phyloP scores from a whole-genome alignment of 1,140 invertebrate species.

The Pachypeltis micranthus region DNA sequence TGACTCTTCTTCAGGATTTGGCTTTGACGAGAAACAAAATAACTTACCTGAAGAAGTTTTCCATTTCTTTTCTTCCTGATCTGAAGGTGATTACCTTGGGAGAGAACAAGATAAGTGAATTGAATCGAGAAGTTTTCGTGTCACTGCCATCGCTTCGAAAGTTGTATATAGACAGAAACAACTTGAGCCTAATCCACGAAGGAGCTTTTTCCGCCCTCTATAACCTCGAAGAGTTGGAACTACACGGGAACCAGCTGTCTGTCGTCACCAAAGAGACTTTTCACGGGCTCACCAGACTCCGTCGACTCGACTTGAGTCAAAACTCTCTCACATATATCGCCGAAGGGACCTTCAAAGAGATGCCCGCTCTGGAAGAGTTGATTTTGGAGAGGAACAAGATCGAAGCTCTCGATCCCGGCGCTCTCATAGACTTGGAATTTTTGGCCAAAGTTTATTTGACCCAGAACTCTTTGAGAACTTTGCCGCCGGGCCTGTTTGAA shows the following conservation, averaged over 20 bases:
- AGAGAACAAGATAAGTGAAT: constrained; percentile 55
- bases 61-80: constrained; percentile 53
- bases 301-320: constrained; percentile 49
- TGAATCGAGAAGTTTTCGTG: constrained; percentile 54
- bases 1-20: constrained; percentile 51
- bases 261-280: constrained; percentile 56
- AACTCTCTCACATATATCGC: constrained; percentile 59
- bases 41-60: constrained; percentile 44
- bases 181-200: constrained; percentile 56
- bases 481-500: constrained; percentile 50
- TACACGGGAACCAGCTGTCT: constrained; percentile 55
- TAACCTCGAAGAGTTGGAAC: constrained; percentile 50
- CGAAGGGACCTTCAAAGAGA: constrained; percentile 58
- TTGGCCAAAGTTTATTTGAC: constrained; percentile 52
- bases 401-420: constrained; percentile 51
- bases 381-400: constrained; percentile 59
- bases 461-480: constrained; percentile 53
- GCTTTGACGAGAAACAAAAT: constrained; percentile 55
- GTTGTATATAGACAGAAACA: constrained; percentile 54
- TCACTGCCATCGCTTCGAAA: constrained; percentile 53
- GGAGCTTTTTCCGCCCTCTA: constrained; percentile 53
- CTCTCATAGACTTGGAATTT: constrained; percentile 54
- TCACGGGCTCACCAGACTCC: constrained; percentile 49
- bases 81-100: constrained; percentile 52
- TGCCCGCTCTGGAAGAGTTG: constrained; percentile 54